Evolutionary conservation across 2,888 invertebrate genomes (phyloP).

Genomic region (Aporophyla lueneburgensis): DNA sequence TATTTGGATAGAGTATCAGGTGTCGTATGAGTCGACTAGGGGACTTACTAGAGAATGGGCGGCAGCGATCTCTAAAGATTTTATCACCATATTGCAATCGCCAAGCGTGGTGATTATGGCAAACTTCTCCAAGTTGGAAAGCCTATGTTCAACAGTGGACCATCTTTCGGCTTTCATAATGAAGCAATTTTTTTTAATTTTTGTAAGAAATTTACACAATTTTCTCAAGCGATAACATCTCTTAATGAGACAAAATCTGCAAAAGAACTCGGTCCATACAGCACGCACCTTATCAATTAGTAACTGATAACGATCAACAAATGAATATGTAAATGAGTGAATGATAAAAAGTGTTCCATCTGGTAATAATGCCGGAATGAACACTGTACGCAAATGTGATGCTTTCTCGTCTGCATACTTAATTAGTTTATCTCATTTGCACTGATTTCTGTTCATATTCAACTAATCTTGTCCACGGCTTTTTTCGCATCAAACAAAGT

Average conservation of each 20-base stretch:
- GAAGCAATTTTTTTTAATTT: too few species aligned
- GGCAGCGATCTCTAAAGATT: too few species aligned
- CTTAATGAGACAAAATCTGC: background rate
- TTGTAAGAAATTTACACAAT: too few species aligned
- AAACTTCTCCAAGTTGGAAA: too few species aligned
- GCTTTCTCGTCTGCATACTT: constrained; percentile 53
- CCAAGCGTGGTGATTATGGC: too few species aligned
- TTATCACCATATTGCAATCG: too few species aligned
- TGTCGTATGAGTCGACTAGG: too few species aligned
- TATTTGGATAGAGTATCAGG: too few species aligned
- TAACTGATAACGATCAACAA: constrained; percentile 59
- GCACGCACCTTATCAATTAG: constrained; percentile 63
- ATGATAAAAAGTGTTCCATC: constrained; percentile 61
- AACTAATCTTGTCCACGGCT: background rate
- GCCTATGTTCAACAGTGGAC: too few species aligned
- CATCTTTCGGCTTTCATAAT: too few species aligned
- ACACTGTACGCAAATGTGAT: constrained; percentile 55
- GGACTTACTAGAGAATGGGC: too few species aligned
- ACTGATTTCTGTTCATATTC: background rate
- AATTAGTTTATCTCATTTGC: constrained; percentile 18
- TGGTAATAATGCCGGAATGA: constrained; percentile 63
- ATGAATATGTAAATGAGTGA: constrained; percentile 52
- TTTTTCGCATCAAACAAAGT: background rate
- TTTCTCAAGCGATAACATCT: too few species aligned
- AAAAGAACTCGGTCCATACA: constrained; percentile 16